Evolutionary conservation across 1,140 invertebrate genomes (phyloP).

Genomic region (Xylocopa sonorina): DNA sequence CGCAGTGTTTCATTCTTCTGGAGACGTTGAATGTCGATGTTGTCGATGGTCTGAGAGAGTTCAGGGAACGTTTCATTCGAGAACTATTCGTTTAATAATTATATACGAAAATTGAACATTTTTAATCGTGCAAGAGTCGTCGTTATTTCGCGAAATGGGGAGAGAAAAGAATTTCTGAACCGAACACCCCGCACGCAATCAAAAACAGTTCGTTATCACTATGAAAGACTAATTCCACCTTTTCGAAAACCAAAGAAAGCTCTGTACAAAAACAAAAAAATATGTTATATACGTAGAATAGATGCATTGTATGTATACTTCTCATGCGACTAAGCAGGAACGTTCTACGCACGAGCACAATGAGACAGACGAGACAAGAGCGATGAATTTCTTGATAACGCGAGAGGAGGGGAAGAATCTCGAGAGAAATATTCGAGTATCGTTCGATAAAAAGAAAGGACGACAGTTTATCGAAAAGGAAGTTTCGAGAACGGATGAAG

Average conservation of each 20-base stretch:
- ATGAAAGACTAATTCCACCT: slow-evolving; percentile 30
- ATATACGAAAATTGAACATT: too few species aligned
- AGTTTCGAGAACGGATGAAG: neutral
- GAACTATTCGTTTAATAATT: too few species aligned
- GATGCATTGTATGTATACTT: slow-evolving; percentile 16
- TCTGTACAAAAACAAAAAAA: slow-evolving; percentile 43
- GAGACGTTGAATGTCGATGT: too few species aligned
- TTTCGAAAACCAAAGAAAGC: slow-evolving; percentile 33
- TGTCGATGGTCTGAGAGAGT: too few species aligned
- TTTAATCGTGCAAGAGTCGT: too few species aligned
- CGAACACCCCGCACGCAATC: slow-evolving; percentile 11
- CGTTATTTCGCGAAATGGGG: neutral
- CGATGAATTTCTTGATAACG: neutral
- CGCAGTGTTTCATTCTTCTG: too few species aligned
- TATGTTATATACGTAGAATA: slow-evolving; percentile 36
- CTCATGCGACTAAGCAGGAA: slow-evolving; percentile 15
- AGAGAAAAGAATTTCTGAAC: neutral
- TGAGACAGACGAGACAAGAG: neutral
- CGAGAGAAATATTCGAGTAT: neutral
- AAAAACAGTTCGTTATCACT: slow-evolving; percentile 26
- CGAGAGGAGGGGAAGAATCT: neutral
- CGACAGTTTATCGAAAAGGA: neutral
- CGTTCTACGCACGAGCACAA: slow-evolving; percentile 20
- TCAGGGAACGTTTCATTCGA: neutral
- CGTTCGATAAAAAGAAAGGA: neutral